phyloP scores from a whole-genome alignment of 2,797 vertebrate genomes.

The Lepus townsendii region DNA sequence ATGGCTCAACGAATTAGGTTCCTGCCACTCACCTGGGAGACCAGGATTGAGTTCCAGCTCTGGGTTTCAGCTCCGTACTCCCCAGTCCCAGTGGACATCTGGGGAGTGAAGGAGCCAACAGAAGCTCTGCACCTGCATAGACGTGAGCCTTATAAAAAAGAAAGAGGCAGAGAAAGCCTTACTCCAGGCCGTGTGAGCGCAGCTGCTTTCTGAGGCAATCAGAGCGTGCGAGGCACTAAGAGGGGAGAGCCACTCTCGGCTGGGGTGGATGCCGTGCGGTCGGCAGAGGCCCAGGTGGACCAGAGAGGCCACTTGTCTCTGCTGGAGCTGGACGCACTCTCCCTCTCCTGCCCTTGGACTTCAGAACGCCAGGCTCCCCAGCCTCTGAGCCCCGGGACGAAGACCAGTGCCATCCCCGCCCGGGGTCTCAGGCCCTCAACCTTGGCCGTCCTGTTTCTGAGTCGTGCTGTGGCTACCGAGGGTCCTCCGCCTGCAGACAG shows the following conservation, averaged over 20 bases:
- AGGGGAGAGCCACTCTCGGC: neutral
- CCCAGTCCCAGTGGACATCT: too few relatives aligned
- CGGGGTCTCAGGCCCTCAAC: neutral
- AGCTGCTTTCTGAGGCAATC: neutral
- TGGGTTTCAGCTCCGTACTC: too few relatives aligned
- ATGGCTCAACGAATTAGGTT: too few relatives aligned
- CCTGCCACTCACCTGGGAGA: too few relatives aligned
- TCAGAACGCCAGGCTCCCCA: neutral
- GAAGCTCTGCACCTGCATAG: too few relatives aligned
- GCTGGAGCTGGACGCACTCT: too few relatives aligned
- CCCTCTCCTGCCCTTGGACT: neutral
- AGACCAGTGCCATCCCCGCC: too few relatives aligned
- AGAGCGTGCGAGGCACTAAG: neutral
- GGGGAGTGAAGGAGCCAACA: too few relatives aligned
- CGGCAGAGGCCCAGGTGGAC: neutral
- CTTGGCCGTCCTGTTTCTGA: neutral
- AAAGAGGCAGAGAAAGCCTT: neutral
- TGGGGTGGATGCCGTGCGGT: too few relatives aligned
- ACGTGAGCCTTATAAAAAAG: too few relatives aligned
- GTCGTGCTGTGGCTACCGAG: neutral
- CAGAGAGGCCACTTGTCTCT: neutral
- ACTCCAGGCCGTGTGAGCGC: neutral
- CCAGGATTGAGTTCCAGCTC: too few relatives aligned
- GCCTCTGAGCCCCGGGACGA: neutral
- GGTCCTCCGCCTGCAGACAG: neutral